Evolutionary conservation across 2,888 invertebrate genomes (phyloP), one percentile per base, ranked within the genome.

Genomic region (Rotaria magnacalcarata): DNA sequence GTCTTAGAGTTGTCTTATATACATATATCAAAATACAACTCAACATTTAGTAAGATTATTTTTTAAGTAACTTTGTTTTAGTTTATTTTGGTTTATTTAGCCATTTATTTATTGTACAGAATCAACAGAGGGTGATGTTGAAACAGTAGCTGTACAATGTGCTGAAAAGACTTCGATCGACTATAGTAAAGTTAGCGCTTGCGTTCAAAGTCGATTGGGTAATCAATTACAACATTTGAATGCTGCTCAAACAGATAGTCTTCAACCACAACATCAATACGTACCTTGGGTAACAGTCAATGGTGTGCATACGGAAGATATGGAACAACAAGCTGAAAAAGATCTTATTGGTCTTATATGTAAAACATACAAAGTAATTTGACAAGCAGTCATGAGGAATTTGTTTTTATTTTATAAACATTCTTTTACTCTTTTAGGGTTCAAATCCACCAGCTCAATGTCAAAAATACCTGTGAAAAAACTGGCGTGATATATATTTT

Each of bases 211-310:
- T 50, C 84, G 86, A 11, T 80, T 88, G 47, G 91, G 90, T 14
- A 90, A 90, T 87, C 34, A 87, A 21, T 87, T 90, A 19, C 89
- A 90, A 88, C 90, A 91, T 87, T 50, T 88, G 87, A 90, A 90
- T 90, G 91, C 90, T 0, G 67, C 88, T n/a, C 87, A 88, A 67
- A 91, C 91, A 8, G 88, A 89, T 16, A 88, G 88, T 1, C 88
- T 91, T 10, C 85, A 88, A 1, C 91, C 90, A 34, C 88, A 88
- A 0, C 90, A 90, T 87, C 84, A 88, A 85, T 90, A 89, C 88
- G 90, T 90, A 19, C 91, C 91, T 24, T 91, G 91, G 91, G 88
- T 91, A 60, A 89, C 89, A 14, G 86, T 91, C 0, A 90, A 91
- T 88, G 91, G 90, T 87, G 88, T 89, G 7, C 90, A 90, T 86